A percentile compares a stretch with the other conserved stretches of the same genome.
phyloP scores from a whole-genome alignment of 2,797 vertebrate species.

The Spheniscus humboldti region DNA sequence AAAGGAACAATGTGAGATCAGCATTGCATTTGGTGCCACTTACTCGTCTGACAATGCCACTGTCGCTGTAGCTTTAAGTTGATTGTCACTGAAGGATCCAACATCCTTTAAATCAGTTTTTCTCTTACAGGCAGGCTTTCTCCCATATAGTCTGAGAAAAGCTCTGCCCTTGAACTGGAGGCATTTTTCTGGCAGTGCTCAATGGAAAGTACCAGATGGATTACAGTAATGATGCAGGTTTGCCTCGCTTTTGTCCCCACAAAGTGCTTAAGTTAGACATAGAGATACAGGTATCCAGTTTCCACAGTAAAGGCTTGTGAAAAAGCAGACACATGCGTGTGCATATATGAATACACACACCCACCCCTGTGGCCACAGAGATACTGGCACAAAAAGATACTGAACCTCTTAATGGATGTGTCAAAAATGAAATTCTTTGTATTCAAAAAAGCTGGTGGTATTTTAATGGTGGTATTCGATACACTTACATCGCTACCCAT shows the following conservation, averaged over 20 bases:
- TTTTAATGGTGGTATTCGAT: neutral
- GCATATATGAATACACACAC: neutral
- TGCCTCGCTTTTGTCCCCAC: neutral
- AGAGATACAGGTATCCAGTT: neutral
- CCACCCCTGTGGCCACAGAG: fast-evolving
- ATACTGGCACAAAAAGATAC: neutral
- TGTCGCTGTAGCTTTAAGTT: neutral
- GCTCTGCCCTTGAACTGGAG: neutral
- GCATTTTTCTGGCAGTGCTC: neutral
- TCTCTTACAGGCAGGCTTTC: neutral
- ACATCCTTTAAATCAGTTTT: neutral
- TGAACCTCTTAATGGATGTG: neutral
- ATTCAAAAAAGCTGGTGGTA: neutral
- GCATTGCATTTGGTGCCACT: neutral
- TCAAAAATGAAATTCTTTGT: neutral
- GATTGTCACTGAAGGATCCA: neutral
- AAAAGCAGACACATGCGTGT: fast-evolving
- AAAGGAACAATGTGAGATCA: neutral
- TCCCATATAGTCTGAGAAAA: neutral
- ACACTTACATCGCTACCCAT: neutral
- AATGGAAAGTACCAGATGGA: neutral
- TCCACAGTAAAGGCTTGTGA: neutral
- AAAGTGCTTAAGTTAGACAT: neutral
- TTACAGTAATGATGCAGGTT: neutral
- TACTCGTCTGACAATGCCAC: neutral